Evolutionary conservation across 2,797 vertebrate species (phyloP), one percentile per base, ranked within the genome.

Genomic region (Urophycis tenuis): DNA sequence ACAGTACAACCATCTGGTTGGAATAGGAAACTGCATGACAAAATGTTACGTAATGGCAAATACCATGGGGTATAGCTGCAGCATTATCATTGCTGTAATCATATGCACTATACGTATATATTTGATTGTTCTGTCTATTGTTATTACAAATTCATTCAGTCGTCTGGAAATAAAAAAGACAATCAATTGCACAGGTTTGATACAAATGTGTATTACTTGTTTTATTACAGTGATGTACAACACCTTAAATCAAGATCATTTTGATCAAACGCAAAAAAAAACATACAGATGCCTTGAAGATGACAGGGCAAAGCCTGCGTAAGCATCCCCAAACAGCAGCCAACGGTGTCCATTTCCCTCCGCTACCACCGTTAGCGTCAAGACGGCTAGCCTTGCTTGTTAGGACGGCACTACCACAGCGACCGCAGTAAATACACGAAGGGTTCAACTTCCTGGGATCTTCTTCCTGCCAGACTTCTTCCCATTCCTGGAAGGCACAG

Each of bases 161-260:
- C 10, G 53, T 12, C 25, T 22, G 53, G 11, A 5, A 0, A 34
- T 1, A 30, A 7, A 70, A 81, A 67, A 3, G 39, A 35, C 2
- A 71, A 22, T 74, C 49, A 74, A 3, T 10, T 64, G 2, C 10
- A 72, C 6, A 25, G 0, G 78, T 78, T 79, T n/a, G 69, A 73
- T 84, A 84, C 11, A 85, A 86, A 84, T 76, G 22, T 76, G 22
- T 15, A 70, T 89, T 87, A 7, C n/a, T 60, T 60, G 8, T 60
- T 60, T 25, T 86, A 86, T 82, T 81, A 78, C 39, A 86, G n/a
- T 84, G 75, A 81, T 79, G 70, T n/a, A 78, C 73, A 77, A 60
- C 41, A 72, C 25, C n/a, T n/a, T 70, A 36, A 80, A 36, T 78
- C 34, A 87, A 87, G 82, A 85, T 90, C 86, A 84, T 83, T 87